A percentile compares a stretch with the other conserved stretches of the same genome.
Evolutionary conservation across 2,113 vertebrate genomes (phyloP).

Genomic region (Penelope pileata): DNA sequence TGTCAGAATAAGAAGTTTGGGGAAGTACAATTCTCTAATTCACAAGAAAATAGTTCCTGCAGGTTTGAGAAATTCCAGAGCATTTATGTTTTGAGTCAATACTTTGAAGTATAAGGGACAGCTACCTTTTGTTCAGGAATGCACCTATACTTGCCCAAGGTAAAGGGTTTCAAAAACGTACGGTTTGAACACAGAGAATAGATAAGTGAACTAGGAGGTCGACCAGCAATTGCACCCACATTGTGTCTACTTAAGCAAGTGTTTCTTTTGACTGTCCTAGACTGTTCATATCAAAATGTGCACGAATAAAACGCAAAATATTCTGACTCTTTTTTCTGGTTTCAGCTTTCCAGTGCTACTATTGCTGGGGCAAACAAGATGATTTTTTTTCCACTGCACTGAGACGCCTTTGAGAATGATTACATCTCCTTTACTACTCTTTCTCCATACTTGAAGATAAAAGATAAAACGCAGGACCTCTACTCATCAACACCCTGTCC

Average conservation of each 20-base stretch:
- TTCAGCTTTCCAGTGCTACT: background rate
- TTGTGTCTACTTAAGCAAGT: background rate
- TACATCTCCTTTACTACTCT: background rate
- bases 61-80: background rate
- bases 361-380: constrained; percentile 3
- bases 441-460: background rate
- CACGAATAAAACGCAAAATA: background rate
- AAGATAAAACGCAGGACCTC: background rate
- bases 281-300: background rate
- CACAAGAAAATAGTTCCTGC: background rate
- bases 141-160: background rate
- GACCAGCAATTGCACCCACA: background rate
- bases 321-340: background rate
- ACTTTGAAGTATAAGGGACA: background rate
- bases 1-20: background rate
- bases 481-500: background rate
- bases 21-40: background rate
- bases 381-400: background rate
- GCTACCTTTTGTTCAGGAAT: background rate
- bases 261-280: background rate
- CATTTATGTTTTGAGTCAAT: background rate
- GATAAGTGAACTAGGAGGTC: background rate
- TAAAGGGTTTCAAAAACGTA: background rate
- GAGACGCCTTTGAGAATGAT: background rate
- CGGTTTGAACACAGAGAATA: background rate